Conservation (phyloP, 1,140 invertebrate genomes). For the Subanguina moxae region DNA sequence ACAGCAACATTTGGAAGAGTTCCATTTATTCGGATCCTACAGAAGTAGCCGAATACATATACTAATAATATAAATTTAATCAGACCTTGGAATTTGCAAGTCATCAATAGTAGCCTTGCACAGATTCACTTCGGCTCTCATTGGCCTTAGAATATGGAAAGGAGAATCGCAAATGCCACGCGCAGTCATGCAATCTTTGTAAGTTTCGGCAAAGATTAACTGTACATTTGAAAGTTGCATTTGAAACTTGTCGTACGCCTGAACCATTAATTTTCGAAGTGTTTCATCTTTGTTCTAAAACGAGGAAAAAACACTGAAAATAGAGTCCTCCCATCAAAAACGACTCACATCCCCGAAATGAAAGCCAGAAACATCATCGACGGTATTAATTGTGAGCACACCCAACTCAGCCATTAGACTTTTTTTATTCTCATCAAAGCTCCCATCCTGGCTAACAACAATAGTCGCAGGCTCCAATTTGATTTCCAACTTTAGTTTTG, state of each 20-base stretch:
- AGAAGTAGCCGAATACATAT: constrained; percentile 44
- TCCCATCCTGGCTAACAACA: constrained; percentile 75
- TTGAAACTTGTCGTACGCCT: constrained; percentile 82
- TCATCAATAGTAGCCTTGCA: constrained; percentile 85
- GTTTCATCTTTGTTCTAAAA: constrained; percentile 65
- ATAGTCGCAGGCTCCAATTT: constrained; percentile 80
- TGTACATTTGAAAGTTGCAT: constrained; percentile 78
- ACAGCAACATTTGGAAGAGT: constrained; percentile 62
- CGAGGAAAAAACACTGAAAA: not conserved
- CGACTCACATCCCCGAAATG: constrained; percentile 45
- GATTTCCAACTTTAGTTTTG: constrained; percentile 78
- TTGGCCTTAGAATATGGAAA: constrained; percentile 70
- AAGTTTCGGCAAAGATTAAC: constrained; percentile 64
- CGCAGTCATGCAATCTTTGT: constrained; percentile 60
- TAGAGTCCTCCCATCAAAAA: not conserved
- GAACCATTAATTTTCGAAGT: constrained; percentile 69
- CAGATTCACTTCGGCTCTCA: constrained; percentile 73
- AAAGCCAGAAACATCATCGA: constrained; percentile 61
- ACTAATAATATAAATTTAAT: no score
- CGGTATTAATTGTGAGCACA: constrained; percentile 70
- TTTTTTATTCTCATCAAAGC: constrained; percentile 66
- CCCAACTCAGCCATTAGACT: constrained; percentile 79
- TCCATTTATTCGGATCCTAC: constrained; percentile 59
- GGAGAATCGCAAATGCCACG: constrained; percentile 48
- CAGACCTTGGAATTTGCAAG: constrained; percentile 74